A percentile compares a stretch with the other conserved stretches of the same genome.
Conservation (phyloP, 2,888 invertebrate species). For the Ichneumon xanthorius region DNA sequence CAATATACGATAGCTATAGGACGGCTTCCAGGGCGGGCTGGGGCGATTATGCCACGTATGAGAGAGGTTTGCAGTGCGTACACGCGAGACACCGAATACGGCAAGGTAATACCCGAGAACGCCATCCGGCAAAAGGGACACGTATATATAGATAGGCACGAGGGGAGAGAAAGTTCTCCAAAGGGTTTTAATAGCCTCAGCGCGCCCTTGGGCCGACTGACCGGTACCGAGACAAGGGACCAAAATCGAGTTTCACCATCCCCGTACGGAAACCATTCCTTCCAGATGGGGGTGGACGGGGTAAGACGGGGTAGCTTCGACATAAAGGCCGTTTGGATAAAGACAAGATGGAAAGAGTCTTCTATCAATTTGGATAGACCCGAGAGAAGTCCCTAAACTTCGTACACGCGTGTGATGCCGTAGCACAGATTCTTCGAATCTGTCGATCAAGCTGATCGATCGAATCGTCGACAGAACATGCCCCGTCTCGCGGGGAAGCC, state of each 20-base stretch:
- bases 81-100: slow-evolving; percentile 27
- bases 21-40: slow-evolving; percentile 26
- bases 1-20: slow-evolving; percentile 40
- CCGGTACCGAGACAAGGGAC: slow-evolving; percentile 49
- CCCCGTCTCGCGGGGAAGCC: neutral
- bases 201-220: slow-evolving; percentile 57
- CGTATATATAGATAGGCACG: neutral
- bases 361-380: slow-evolving; percentile 22
- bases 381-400: neutral
- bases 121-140: slow-evolving; percentile 18
- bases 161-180: slow-evolving; percentile 42
- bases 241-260: slow-evolving; percentile 57
- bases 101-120: slow-evolving; percentile 41
- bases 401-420: neutral
- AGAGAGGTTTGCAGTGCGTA: slow-evolving; percentile 44
- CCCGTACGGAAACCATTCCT: neutral
- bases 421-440: slow-evolving; percentile 27
- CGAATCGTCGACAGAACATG: slow-evolving; percentile 11
- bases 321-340: slow-evolving; percentile 39
- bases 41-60: slow-evolving; percentile 64
- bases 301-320: too few species aligned
- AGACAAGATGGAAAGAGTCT: slow-evolving; percentile 11
- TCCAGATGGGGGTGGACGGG: too few species aligned
- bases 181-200: slow-evolving; percentile 55
- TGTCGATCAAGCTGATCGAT: slow-evolving; percentile 34